Conservation (phyloP, 2,113 vertebrate species). For the Poeciliopsis occidentalis region DNA sequence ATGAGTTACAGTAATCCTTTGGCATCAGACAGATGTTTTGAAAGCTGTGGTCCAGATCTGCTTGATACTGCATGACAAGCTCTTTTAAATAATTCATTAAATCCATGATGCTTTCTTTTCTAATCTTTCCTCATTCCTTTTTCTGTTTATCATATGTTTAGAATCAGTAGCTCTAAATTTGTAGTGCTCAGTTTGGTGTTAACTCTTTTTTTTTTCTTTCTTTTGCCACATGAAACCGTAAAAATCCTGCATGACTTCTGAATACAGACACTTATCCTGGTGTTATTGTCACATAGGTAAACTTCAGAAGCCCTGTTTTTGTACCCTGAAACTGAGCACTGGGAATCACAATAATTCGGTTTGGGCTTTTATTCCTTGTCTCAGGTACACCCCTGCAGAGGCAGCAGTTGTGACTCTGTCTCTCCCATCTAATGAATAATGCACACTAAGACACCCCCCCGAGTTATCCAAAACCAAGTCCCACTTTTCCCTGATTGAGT, state of each 20-base stretch:
- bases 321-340: slow-evolving; percentile 48
- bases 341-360: slow-evolving; percentile 65
- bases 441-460: slow-evolving; percentile 77
- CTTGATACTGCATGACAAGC: background rate
- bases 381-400: slow-evolving; percentile 50
- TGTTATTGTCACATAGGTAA: slow-evolving; percentile 32
- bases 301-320: slow-evolving; percentile 19
- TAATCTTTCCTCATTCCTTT: background rate
- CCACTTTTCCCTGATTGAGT: slow-evolving; percentile 82
- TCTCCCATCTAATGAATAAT: slow-evolving; percentile 86
- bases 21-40: background rate
- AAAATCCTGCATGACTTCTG: background rate
- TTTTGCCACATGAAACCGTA: background rate
- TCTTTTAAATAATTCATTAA: background rate
- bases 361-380: slow-evolving; percentile 66
- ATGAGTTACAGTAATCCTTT: background rate
- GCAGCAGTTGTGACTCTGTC: slow-evolving; percentile 69
- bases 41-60: background rate
- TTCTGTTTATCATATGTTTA: background rate
- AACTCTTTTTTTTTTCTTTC: background rate
- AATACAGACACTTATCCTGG: background rate
- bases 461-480: slow-evolving; percentile 83
- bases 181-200: background rate
- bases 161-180: background rate
- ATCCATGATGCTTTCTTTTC: background rate